Evolutionary conservation across 1,140 invertebrate species (phyloP).

Genomic region (Drosophila leontia): DNA sequence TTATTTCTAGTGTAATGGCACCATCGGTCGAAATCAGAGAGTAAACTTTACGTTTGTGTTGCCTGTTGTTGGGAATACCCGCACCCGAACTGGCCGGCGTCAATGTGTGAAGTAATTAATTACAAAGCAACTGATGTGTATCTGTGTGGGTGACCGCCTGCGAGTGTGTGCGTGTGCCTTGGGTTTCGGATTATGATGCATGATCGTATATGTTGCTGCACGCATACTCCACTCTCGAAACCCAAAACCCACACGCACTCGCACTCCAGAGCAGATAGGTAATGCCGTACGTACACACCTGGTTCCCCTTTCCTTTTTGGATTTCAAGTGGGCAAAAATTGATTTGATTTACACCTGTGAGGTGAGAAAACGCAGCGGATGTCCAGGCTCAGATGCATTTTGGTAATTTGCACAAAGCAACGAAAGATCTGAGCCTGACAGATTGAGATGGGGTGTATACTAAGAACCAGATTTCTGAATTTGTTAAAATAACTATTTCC

Average conservation of each 20-base stretch:
- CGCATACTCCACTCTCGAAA: slow-evolving; percentile 59
- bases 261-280: slow-evolving; percentile 23
- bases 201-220: slow-evolving; percentile 75
- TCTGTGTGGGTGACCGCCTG: slow-evolving; percentile 50
- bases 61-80: slow-evolving; percentile 40
- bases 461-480: not conserved
- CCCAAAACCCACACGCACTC: slow-evolving; percentile 36
- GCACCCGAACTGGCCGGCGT: slow-evolving; percentile 65
- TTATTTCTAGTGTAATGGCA: slow-evolving; percentile 19
- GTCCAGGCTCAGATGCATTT: slow-evolving; percentile 50
- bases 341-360: slow-evolving; percentile 74
- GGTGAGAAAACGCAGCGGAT: slow-evolving; percentile 46
- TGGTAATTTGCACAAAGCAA: slow-evolving; percentile 48
- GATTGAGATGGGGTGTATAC: not conserved
- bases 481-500: not conserved
- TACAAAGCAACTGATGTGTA: slow-evolving; percentile 82
- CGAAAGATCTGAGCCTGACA: not conserved
- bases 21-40: slow-evolving; percentile 44
- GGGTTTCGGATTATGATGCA: slow-evolving; percentile 80
- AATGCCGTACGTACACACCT: slow-evolving; percentile 40
- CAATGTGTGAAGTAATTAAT: slow-evolving; percentile 84
- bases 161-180: slow-evolving; percentile 44
- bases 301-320: not conserved
- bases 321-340: slow-evolving; percentile 45
- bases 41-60: slow-evolving; percentile 70